A percentile compares a stretch with the other conserved stretches of the same genome.
Evolutionary conservation across 2,797 vertebrate genomes (phyloP).

Genomic region (Phyllotis vaccarum): DNA sequence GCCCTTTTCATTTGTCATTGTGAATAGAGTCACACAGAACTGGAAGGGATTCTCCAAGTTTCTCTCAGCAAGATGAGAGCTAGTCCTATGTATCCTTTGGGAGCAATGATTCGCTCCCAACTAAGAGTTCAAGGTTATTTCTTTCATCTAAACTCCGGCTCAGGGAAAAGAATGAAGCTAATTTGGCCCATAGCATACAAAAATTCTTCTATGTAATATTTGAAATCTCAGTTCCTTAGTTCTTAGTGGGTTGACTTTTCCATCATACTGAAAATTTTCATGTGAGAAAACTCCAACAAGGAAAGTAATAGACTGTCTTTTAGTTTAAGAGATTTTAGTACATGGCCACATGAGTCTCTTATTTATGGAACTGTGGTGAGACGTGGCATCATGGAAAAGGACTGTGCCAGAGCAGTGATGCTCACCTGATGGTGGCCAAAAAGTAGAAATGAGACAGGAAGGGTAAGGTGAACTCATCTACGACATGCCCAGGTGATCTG

Average conservation of each 20-base stretch:
- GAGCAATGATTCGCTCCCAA: not conserved
- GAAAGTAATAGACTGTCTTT: not conserved
- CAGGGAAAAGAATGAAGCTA: conserved; percentile 57
- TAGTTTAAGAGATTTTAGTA: not conserved
- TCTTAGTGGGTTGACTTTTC: not conserved
- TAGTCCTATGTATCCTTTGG: conserved; percentile 43
- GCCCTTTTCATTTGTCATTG: conserved; percentile 35
- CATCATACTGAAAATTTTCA: not conserved
- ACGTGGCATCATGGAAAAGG: not conserved
- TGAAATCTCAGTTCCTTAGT: not conserved
- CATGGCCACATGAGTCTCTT: not conserved
- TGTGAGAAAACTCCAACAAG: not conserved
- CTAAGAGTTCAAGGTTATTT: conserved; percentile 56
- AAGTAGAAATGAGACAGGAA: not conserved
- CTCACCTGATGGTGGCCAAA: not conserved
- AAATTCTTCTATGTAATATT: conserved; percentile 32
- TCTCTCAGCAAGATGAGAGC: not conserved
- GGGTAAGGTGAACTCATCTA: not conserved
- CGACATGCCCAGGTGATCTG: too few species aligned
- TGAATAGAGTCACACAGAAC: not conserved
- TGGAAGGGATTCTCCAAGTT: not conserved
- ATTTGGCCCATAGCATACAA: conserved; percentile 40
- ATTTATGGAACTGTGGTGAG: not conserved
- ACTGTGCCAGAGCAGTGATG: not conserved
- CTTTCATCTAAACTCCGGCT: conserved; percentile 39